phyloP scores from a whole-genome alignment of 92 coral and sea anemone genomes.

The Desmophyllum pertusum region DNA sequence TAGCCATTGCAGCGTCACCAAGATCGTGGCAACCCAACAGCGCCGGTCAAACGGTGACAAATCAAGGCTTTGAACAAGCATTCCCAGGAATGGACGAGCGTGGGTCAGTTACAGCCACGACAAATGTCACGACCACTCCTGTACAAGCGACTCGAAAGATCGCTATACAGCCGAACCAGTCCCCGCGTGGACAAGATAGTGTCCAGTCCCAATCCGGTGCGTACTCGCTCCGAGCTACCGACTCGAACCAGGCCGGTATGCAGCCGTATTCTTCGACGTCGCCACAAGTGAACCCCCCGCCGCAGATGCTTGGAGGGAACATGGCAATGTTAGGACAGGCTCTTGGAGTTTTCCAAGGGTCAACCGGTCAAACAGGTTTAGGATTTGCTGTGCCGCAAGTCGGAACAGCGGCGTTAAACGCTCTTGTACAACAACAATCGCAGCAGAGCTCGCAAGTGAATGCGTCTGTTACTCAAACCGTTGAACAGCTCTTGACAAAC shows the following conservation, averaged over 20 bases:
- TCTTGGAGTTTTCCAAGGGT: conserved; percentile 2
- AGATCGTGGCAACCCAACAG: conserved; percentile 12
- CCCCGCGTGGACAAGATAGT: conserved; percentile 13
- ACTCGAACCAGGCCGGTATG: conserved; percentile 18
- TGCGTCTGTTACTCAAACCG: conserved; percentile 18
- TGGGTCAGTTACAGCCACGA: conserved; percentile 18
- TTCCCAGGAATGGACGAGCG: conserved; percentile 14
- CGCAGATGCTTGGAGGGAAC: conserved; percentile 19
- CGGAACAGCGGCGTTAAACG: conserved; percentile 9
- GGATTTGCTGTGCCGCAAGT: conserved; percentile 28
- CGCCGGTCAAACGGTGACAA: conserved; percentile 4
- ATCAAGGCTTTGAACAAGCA: conserved; percentile 19
- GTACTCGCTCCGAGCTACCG: conserved; percentile 15
- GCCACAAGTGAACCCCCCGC: neutral
- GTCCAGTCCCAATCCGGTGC: conserved; percentile 10
- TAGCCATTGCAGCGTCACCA: neutral
- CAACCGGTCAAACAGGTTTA: neutral
- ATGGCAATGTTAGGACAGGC: neutral
- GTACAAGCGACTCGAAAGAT: conserved; percentile 14
- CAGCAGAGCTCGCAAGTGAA: conserved; percentile 30
- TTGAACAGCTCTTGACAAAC: conserved; percentile 42
- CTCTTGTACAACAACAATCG: conserved; percentile 7
- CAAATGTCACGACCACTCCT: conserved; percentile 12
- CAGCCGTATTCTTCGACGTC: neutral
- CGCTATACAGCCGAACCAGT: conserved; percentile 6